A percentile compares a stretch with the other conserved stretches of the same genome.
Evolutionary conservation across 2,797 vertebrate genomes (phyloP).

Genomic region (Cottoperca gobio): DNA sequence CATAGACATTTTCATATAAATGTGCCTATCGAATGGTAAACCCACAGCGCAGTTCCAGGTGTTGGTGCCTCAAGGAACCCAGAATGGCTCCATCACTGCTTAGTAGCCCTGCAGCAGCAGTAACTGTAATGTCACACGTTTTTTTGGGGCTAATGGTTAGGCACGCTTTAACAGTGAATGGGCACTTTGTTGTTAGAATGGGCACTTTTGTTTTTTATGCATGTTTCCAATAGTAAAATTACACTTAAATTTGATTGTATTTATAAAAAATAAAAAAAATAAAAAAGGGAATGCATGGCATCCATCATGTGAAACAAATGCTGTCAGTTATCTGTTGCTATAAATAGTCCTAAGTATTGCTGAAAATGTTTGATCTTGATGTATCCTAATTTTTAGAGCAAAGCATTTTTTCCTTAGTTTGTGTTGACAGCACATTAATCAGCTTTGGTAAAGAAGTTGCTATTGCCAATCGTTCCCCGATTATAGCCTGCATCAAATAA

Average conservation of each 20-base stretch:
- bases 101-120: slow-evolving; percentile 18
- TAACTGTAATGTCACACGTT: slow-evolving; percentile 18
- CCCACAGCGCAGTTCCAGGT: slow-evolving; percentile 51
- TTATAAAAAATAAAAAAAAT: too few relatives aligned
- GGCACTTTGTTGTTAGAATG: not conserved
- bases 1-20: slow-evolving; percentile 58
- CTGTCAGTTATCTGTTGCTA: not conserved
- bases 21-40: slow-evolving; percentile 53
- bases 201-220: not conserved
- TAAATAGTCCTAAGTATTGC: not conserved
- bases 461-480: slow-evolving; percentile 30
- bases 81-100: slow-evolving; percentile 28
- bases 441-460: slow-evolving; percentile 23
- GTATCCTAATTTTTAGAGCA: not conserved
- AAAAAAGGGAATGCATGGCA: not conserved
- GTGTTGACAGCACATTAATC: slow-evolving; percentile 32
- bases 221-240: not conserved
- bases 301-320: not conserved
- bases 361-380: slow-evolving; percentile 6
- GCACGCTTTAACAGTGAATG: not conserved
- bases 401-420: slow-evolving; percentile 15
- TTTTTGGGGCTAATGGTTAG: not conserved
- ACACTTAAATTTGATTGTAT: not conserved
- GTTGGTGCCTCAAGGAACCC: slow-evolving; percentile 48
- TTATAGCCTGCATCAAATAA: slow-evolving; percentile 29